phyloP scores from a whole-genome alignment of 2,113 vertebrate species.

The Brachionichthys hirsutus region DNA sequence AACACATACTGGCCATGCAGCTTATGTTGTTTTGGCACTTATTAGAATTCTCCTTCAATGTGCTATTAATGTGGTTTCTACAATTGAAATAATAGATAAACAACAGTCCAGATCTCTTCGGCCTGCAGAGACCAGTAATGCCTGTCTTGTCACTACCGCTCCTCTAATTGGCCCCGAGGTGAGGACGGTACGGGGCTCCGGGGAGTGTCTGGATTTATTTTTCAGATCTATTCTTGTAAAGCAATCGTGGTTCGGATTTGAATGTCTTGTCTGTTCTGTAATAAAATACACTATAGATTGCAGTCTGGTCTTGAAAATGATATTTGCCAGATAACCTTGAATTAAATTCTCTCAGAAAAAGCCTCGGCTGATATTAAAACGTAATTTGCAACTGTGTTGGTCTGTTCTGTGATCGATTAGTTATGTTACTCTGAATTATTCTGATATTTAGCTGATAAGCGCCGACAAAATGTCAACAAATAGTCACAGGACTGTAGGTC shows the following conservation, averaged over 20 bases:
- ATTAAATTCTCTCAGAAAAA: background rate
- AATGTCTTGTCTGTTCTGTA: constrained; percentile 28
- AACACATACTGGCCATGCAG: constrained; percentile 64
- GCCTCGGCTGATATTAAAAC: background rate
- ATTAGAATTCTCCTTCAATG: constrained; percentile 77
- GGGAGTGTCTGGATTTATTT: constrained; percentile 60
- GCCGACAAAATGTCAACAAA: too few species aligned
- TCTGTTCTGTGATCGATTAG: too few species aligned
- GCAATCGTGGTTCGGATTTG: constrained; percentile 29
- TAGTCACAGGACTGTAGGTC: too few species aligned
- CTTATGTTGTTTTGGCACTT: constrained; percentile 68
- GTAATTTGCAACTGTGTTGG: too few species aligned
- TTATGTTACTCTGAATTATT: too few species aligned
- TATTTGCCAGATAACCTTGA: constrained; percentile 1
- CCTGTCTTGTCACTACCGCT: constrained; percentile 72
- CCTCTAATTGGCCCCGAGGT: constrained; percentile 74
- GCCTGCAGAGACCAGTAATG: constrained; percentile 58
- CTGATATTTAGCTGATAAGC: too few species aligned
- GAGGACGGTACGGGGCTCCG: constrained; percentile 45
- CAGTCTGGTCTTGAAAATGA: background rate
- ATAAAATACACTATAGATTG: constrained; percentile 14
- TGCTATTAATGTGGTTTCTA: constrained; percentile 69
- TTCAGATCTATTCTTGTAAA: constrained; percentile 54
- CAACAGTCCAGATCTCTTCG: constrained; percentile 61
- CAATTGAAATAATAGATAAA: constrained; percentile 76